Percentiles rank a stretch among this genome's conserved stretches.
Evolutionary conservation across 2,888 invertebrate species (phyloP).

Genomic region (Papilio gigon): DNA sequence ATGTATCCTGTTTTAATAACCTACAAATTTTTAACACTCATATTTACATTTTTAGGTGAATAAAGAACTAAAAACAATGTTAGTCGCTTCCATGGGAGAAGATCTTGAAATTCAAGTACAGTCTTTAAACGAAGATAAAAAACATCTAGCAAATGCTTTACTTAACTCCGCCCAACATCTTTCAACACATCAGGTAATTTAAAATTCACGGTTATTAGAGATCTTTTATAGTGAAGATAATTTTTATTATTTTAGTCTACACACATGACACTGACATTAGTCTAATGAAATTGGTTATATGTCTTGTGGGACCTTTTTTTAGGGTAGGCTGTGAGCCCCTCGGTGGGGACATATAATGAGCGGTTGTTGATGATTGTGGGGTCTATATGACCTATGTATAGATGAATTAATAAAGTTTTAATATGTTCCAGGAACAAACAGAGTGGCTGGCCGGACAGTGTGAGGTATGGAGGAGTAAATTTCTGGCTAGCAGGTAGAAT

Average conservation of each 20-base stretch:
- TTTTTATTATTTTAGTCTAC: neutral
- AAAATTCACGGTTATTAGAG: neutral
- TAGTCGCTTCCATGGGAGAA: constrained; percentile 97
- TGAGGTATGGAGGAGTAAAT: constrained; percentile 98
- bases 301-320: too few species aligned
- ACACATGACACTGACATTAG: too few species aligned
- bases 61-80: constrained; percentile 93
- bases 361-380: too few species aligned
- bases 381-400: too few species aligned
- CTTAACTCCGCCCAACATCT: constrained; percentile 93
- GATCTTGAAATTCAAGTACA: constrained; percentile 95
- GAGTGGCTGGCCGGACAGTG: constrained; percentile 96
- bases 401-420: too few species aligned
- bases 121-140: constrained; percentile 94
- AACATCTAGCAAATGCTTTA: constrained; percentile 92
- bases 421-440: constrained; percentile 87
- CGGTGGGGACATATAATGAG: too few species aligned
- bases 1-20: too few species aligned
- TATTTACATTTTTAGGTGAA: constrained; percentile 85
- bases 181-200: constrained; percentile 87
- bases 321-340: too few species aligned
- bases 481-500: constrained; percentile 92
- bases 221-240: neutral
- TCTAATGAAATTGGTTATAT: too few species aligned
- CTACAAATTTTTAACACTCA: neutral